These are phyloP conservation scores for Pristiophorus japonicus DNA, from an alignment of 2,113 vertebrate species.

Conservation along the genomic window DNA sequence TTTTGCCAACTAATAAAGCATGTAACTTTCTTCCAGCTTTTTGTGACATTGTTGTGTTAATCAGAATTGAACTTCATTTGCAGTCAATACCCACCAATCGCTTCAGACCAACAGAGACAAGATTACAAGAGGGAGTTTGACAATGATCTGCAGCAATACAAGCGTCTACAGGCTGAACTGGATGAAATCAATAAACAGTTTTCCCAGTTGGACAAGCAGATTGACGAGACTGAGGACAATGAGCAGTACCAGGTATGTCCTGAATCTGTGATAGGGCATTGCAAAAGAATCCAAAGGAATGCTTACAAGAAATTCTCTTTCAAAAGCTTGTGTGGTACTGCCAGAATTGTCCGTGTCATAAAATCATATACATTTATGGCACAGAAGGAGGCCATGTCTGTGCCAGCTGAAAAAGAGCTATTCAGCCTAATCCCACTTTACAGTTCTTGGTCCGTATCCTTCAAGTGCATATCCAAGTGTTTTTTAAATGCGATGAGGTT, in stretches of 20 bases:
- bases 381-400: too few relatives aligned
- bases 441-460: too few relatives aligned
- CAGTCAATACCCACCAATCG: constrained; percentile 62
- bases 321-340: not conserved
- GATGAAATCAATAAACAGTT: constrained; percentile 64
- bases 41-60: not conserved
- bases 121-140: constrained; percentile 70
- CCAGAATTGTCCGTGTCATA: not conserved
- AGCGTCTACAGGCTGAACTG: constrained; percentile 62
- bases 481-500: too few relatives aligned
- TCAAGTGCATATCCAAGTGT: too few relatives aligned
- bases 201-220: constrained; percentile 55
- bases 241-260: constrained; percentile 62
- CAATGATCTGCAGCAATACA: constrained; percentile 64
- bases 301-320: not conserved
- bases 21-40: not conserved
- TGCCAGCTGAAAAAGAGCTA: too few relatives aligned
- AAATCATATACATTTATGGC: too few relatives aligned
- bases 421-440: too few relatives aligned
- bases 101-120: constrained; percentile 59
- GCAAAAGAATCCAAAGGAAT: not conserved
- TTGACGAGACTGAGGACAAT: constrained; percentile 60
- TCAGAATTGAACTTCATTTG: constrained; percentile 5
- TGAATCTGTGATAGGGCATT: not conserved
- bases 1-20: not conserved